Evolutionary conservation across 2,797 vertebrate species (phyloP).

Genomic region (Cryptoprocta ferox): DNA sequence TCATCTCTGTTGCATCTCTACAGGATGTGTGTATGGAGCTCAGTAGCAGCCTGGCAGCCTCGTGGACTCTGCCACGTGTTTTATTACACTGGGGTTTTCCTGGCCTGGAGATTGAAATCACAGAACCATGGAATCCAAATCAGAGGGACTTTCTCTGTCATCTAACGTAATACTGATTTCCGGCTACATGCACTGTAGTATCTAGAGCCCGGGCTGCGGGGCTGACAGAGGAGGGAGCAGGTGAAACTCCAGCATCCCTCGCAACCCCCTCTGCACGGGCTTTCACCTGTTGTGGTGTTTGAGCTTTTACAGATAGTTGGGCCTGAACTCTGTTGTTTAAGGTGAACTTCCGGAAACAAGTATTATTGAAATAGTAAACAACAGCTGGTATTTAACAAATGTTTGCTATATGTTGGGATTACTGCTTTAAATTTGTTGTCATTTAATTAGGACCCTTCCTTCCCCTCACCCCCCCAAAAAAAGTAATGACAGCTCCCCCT

Average conservation of each 20-base stretch:
- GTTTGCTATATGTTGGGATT: not conserved
- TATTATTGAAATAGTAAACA: not conserved
- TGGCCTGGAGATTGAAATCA: not conserved
- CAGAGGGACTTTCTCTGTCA: not conserved
- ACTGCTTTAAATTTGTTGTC: not conserved
- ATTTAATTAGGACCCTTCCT: not conserved
- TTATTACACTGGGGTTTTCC: not conserved
- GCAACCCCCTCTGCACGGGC: too few species aligned
- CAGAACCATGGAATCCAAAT: not conserved
- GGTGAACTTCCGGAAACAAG: not conserved
- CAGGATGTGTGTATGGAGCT: too few species aligned
- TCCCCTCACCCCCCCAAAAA: not conserved
- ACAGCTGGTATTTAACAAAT: not conserved
- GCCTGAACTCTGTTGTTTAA: not conserved
- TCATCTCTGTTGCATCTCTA: not conserved
- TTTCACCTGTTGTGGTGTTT: not conserved
- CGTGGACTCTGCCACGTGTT: not conserved
- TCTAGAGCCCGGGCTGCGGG: not conserved
- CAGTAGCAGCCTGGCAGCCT: not conserved
- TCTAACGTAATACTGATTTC: not conserved
- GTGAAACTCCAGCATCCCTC: not conserved
- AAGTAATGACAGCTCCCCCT: not conserved
- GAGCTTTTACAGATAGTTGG: not conserved
- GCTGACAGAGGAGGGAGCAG: not conserved
- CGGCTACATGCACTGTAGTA: not conserved